Evolutionary conservation across 2,113 vertebrate species (phyloP).

Genomic region (Lophius piscatorius): DNA sequence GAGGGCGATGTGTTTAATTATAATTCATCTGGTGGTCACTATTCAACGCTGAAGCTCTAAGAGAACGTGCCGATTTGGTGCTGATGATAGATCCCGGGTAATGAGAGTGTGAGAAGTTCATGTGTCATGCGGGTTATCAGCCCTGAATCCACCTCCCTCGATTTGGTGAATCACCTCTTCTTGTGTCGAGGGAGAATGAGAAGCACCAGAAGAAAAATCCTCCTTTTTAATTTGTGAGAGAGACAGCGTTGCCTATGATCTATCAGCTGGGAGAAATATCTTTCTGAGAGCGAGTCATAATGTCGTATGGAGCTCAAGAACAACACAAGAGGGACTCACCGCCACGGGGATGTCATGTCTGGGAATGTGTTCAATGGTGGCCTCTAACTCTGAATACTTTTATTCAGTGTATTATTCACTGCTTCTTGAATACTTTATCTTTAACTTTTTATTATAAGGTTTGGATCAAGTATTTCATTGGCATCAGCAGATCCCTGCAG

Average conservation of each 20-base stretch:
- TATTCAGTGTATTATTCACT: too few species aligned
- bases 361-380: slow-evolving; percentile 17
- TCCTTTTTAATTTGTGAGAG: slow-evolving; percentile 24
- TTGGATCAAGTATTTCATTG: too few species aligned
- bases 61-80: slow-evolving; percentile 18
- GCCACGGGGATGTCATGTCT: neutral
- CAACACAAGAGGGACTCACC: slow-evolving; percentile 18
- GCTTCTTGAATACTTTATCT: too few species aligned
- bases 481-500: too few species aligned
- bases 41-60: slow-evolving; percentile 16
- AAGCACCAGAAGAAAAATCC: slow-evolving; percentile 16
- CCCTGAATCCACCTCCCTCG: neutral
- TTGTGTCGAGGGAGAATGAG: slow-evolving; percentile 8
- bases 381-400: too few species aligned
- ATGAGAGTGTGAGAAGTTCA: slow-evolving; percentile 53
- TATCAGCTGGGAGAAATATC: slow-evolving; percentile 28
- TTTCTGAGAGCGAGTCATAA: slow-evolving; percentile 10
- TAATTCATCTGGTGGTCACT: slow-evolving; percentile 51
- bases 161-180: slow-evolving; percentile 47
- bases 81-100: slow-evolving; percentile 51
- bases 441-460: too few species aligned
- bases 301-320: slow-evolving; percentile 13
- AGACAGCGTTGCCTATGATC: slow-evolving; percentile 18
- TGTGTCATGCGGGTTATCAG: slow-evolving; percentile 49
- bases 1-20: slow-evolving; percentile 43